These are phyloP conservation scores for Diaprepes abbreviatus DNA, from an alignment of 2,888 invertebrate genomes.

Conservation along the genomic window DNA sequence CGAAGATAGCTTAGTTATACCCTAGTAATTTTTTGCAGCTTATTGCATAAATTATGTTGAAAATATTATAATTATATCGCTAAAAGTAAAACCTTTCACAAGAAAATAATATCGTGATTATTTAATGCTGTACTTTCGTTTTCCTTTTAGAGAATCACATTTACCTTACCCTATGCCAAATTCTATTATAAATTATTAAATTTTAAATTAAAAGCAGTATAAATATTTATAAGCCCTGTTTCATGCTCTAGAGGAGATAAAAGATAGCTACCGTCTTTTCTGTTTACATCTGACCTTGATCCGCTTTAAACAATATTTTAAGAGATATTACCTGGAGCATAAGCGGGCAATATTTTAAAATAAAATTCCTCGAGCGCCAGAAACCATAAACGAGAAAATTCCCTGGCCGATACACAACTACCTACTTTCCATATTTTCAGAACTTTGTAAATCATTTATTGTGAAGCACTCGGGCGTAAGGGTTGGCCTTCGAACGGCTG, in stretches of 20 bases:
- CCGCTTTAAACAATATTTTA: constrained; percentile 41
- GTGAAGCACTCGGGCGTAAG: constrained; percentile 43
- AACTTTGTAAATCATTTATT: constrained; percentile 52
- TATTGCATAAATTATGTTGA: too few relatives aligned
- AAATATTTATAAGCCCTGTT: neutral
- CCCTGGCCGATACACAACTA: constrained; percentile 54
- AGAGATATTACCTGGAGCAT: constrained; percentile 42
- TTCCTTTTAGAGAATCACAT: too few relatives aligned
- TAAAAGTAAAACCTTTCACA: too few relatives aligned
- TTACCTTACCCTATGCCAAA: too few relatives aligned
- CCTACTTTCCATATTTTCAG: constrained; percentile 64
- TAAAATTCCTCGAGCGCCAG: constrained; percentile 31
- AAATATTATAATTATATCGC: too few relatives aligned
- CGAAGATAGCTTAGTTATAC: too few relatives aligned
- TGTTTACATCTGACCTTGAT: constrained; percentile 38
- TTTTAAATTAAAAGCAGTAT: too few relatives aligned
- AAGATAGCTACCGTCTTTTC: neutral
- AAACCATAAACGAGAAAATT: constrained; percentile 28
- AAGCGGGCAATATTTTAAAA: constrained; percentile 50
- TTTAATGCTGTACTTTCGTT: too few relatives aligned
- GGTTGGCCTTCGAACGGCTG: constrained; percentile 38
- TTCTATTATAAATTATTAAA: too few relatives aligned
- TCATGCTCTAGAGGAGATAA: neutral
- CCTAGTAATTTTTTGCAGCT: too few relatives aligned
- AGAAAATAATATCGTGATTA: too few relatives aligned